Percentiles rank a stretch among this genome's conserved stretches.
phyloP scores from a whole-genome alignment of 2,888 invertebrate genomes.

The Agrotis ipsilon region DNA sequence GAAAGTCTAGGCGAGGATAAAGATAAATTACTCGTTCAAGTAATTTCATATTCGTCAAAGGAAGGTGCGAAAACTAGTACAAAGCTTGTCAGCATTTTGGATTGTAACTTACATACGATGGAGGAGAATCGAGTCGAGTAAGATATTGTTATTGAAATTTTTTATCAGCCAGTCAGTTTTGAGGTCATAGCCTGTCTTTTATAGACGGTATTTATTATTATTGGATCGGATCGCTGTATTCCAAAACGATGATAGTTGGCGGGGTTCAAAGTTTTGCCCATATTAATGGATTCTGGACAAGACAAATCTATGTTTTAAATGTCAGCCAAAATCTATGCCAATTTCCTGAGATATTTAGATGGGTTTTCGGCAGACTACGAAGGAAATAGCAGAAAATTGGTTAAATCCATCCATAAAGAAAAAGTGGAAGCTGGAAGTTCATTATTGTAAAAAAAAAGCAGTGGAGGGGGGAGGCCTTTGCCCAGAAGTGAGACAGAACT shows the following conservation, averaged over 20 bases:
- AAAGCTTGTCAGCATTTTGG: conserved; percentile 91
- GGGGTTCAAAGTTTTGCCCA: background rate
- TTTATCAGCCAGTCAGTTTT: conserved; percentile 6
- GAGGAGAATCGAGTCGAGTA: conserved; percentile 92
- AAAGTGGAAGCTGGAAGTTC: background rate
- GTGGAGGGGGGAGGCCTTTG: conserved; percentile 16
- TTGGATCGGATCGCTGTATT: background rate
- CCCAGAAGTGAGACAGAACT: conserved; percentile 1
- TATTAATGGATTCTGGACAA: background rate
- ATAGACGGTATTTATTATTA: background rate
- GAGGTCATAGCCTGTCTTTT: background rate
- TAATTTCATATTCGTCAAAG: conserved; percentile 91
- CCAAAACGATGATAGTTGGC: conserved; percentile 5
- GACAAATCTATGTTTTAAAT: background rate
- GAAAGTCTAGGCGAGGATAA: conserved; percentile 86
- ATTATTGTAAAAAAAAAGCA: background rate
- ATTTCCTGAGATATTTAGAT: background rate
- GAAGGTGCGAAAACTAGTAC: conserved; percentile 91
- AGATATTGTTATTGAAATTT: conserved; percentile 59
- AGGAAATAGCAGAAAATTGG: background rate
- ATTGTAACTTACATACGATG: conserved; percentile 92
- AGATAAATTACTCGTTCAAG: conserved; percentile 91
- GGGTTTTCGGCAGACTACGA: background rate
- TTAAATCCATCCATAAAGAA: conserved; percentile 2
- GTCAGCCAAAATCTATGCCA: background rate